Evolutionary conservation across 2,888 invertebrate species (phyloP).

Genomic region (Agrilus biguttatus): DNA sequence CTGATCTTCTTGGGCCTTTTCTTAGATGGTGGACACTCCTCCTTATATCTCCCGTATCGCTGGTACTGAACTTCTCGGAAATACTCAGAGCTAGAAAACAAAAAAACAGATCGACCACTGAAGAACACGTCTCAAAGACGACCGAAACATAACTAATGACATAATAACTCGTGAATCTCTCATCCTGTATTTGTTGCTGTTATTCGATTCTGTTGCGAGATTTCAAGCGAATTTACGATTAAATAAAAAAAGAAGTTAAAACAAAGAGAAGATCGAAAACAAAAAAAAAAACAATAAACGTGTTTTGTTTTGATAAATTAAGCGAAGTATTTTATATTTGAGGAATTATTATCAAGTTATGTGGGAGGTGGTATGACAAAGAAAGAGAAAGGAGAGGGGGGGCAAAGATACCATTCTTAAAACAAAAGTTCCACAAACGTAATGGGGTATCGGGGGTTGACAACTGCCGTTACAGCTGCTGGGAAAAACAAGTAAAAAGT

Average conservation of each 20-base stretch:
- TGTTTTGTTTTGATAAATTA: conserved; percentile 1
- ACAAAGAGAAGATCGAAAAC: conserved; percentile 5
- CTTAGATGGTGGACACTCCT: conserved; percentile 39
- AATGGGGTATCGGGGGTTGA: conserved; percentile 54
- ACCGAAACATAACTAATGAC: conserved; percentile 1
- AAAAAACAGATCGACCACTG: conserved; percentile 2
- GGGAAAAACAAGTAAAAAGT: conserved; percentile 48
- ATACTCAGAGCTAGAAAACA: conserved; percentile 80
- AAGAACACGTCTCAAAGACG: not conserved
- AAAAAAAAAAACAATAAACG: not conserved
- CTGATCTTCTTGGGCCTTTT: conserved; percentile 23
- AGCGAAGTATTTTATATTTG: not conserved
- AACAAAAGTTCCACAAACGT: conserved; percentile 47
- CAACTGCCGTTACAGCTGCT: conserved; percentile 57
- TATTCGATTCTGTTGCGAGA: not conserved
- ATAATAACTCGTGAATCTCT: not conserved
- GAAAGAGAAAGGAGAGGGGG: not conserved
- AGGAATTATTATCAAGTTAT: too few relatives aligned
- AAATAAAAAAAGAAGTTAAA: conserved; percentile 3
- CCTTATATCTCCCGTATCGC: conserved; percentile 52
- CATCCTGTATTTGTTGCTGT: not conserved
- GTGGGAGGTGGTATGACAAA: conserved; percentile 2
- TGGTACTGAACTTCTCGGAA: conserved; percentile 94
- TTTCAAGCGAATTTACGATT: conserved; percentile 1
- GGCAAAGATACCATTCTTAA: conserved; percentile 10